Evolutionary conservation across 2,797 vertebrate genomes (phyloP).

Genomic region (Gambusia yucatana): DNA sequence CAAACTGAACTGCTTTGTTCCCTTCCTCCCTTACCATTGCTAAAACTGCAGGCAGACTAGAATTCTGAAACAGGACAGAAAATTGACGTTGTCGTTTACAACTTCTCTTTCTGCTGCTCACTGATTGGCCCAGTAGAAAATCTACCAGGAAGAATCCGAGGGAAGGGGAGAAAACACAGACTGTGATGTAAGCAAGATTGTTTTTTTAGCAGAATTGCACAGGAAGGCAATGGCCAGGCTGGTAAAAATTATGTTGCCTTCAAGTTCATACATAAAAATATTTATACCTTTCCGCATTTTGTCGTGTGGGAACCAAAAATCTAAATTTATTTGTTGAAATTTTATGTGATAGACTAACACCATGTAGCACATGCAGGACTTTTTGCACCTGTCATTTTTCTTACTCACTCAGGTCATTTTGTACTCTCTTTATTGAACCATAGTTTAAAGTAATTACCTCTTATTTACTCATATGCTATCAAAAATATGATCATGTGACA

Average conservation of each 20-base stretch:
- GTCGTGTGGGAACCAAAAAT: background rate
- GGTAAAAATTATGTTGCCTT: background rate
- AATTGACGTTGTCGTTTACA: no score
- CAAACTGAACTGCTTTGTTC: no score
- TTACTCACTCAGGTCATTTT: background rate
- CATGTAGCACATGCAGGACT: background rate
- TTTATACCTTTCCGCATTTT: background rate
- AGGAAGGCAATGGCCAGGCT: no score
- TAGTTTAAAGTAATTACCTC: background rate
- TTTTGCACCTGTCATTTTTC: background rate
- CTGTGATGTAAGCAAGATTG: no score
- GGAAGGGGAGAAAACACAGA: no score
- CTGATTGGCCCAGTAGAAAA: no score
- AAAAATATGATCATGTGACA: background rate
- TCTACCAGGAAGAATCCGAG: no score
- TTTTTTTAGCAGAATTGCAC: no score
- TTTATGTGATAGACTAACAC: background rate
- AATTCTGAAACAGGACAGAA: no score
- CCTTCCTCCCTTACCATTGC: no score
- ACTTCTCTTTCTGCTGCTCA: no score
- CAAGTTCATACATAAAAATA: background rate
- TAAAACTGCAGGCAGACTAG: no score
- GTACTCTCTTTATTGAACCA: background rate
- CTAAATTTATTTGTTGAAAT: background rate
- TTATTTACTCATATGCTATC: background rate